Conservation (phyloP, 2,113 vertebrate genomes). For the Fregata magnificens region DNA sequence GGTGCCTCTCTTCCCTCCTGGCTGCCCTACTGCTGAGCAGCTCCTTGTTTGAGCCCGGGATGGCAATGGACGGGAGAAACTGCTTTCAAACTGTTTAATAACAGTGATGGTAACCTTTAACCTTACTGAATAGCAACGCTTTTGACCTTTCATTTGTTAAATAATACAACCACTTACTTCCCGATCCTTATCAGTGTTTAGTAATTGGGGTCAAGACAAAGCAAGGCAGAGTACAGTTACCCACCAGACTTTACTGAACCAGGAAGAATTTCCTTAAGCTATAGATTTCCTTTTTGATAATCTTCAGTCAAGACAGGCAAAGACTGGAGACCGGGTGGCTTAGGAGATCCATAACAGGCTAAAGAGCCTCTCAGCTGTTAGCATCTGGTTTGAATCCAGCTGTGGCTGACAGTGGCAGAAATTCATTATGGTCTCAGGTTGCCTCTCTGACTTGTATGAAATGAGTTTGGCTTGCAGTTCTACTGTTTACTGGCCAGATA, state of each 20-base stretch:
- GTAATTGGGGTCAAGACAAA: slow-evolving; percentile 70
- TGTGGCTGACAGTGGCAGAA: slow-evolving; percentile 17
- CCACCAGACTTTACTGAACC: slow-evolving; percentile 4
- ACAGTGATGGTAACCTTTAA: slow-evolving; percentile 69
- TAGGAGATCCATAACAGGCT: neutral
- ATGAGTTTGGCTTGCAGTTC: neutral
- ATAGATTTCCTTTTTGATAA: slow-evolving; percentile 45
- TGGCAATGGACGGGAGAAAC: slow-evolving; percentile 15
- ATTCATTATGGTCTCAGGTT: slow-evolving; percentile 22
- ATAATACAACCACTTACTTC: slow-evolving; percentile 66
- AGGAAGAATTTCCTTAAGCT: slow-evolving; percentile 55
- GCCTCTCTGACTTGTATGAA: neutral
- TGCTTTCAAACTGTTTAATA: slow-evolving; percentile 57
- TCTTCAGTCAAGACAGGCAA: slow-evolving; percentile 10
- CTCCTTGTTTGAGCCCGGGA: neutral
- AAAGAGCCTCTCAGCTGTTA: slow-evolving; percentile 37
- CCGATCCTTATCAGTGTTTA: slow-evolving; percentile 48
- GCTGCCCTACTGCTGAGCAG: neutral
- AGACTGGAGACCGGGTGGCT: slow-evolving; percentile 27
- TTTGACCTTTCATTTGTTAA: slow-evolving; percentile 70
- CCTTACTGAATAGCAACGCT: slow-evolving; percentile 45
- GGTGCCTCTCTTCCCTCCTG: neutral
- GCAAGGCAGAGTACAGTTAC: slow-evolving; percentile 20
- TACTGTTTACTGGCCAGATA: neutral
- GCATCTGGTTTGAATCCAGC: slow-evolving; percentile 63